Evolutionary conservation across 1,140 invertebrate genomes (phyloP).

Genomic region (Macrobrachium rosenbergii): DNA sequence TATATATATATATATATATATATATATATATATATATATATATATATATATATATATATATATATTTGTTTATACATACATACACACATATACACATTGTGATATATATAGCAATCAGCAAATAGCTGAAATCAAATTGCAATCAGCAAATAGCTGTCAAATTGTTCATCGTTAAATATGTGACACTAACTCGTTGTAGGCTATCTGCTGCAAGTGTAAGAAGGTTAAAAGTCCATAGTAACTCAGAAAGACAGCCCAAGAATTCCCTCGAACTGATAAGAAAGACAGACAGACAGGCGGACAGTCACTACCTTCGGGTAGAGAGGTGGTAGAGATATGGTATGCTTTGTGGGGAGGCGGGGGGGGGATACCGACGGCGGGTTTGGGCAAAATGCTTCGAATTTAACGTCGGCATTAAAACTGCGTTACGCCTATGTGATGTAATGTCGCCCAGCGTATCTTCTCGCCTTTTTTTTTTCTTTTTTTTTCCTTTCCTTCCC

Average conservation of each 20-base stretch:
- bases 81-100: neutral
- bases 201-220: neutral
- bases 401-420: neutral
- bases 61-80: slow-evolving; percentile 29
- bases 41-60: slow-evolving; percentile 38
- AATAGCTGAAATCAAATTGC: too few species aligned
- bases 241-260: neutral
- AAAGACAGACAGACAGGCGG: neutral
- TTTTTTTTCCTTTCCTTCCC: too few species aligned
- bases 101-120: too few species aligned
- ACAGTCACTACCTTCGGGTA: neutral
- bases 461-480: too few species aligned
- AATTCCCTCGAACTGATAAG: neutral
- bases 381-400: neutral
- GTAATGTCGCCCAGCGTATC: neutral
- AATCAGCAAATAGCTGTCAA: too few species aligned
- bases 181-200: neutral
- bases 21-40: slow-evolving; percentile 30
- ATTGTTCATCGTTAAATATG: too few species aligned
- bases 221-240: neutral
- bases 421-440: slow-evolving; percentile 4
- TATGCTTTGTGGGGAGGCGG: neutral
- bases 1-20: slow-evolving; percentile 40
- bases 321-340: neutral
- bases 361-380: neutral